Percentiles rank a stretch among this genome's conserved stretches.
Conservation (phyloP, 2,888 invertebrate genomes). For the Trachelus stipa region DNA sequence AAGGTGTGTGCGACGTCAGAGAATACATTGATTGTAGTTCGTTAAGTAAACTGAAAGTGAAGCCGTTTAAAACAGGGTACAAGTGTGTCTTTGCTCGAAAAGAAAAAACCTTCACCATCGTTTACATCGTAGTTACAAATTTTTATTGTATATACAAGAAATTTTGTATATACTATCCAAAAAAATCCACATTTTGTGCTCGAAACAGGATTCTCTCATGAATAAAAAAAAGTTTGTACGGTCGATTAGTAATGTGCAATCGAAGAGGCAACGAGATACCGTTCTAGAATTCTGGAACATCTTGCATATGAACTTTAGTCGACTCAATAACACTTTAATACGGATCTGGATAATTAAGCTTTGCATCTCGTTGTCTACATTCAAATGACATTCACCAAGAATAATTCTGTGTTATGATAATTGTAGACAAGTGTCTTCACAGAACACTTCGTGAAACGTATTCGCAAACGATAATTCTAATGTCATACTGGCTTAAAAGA, state of each 20-base stretch:
- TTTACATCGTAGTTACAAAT: no score
- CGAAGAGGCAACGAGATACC: neutral
- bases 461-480: slow-evolving; percentile 24
- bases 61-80: neutral
- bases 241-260: neutral
- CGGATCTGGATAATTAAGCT: neutral
- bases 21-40: neutral
- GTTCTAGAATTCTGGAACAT: neutral
- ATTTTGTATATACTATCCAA: neutral
- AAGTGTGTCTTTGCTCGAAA: neutral
- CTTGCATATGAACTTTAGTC: neutral
- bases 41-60: neutral
- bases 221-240: neutral
- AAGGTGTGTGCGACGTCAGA: neutral
- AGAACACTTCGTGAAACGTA: slow-evolving; percentile 38
- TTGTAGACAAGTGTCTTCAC: slow-evolving; percentile 54
- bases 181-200: neutral
- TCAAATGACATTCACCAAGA: slow-evolving; percentile 51
- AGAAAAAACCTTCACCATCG: no score
- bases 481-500: neutral
- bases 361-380: slow-evolving; percentile 36
- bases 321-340: neutral
- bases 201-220: neutral
- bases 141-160: neutral
- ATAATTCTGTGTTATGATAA: slow-evolving; percentile 57